Base-by-base conservation (phyloP, 1,140 invertebrate species). In the Magallana gigas region DNA sequence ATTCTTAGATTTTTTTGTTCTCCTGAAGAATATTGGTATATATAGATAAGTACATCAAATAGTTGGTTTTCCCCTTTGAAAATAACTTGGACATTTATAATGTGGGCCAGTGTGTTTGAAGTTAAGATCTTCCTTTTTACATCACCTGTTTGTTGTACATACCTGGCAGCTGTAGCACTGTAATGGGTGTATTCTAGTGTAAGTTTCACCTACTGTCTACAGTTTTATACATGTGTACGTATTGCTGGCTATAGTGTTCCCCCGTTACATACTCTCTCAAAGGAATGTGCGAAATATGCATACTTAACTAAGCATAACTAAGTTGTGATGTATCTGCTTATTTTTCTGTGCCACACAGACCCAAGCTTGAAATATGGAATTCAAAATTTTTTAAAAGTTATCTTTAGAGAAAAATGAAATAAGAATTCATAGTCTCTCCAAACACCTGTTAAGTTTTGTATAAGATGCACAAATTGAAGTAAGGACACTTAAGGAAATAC, bases 261-360 rank as follows among this genome's bases (percentile, higher is more conserved):
- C 68, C 29, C 68, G 36, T 76, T 76, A 29, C 68, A 76, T n/a
- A 76, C 68, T 11, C 68, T 76, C 11, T 29, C 23, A 29, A 11
- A 76, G 68, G 68, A 76, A 76, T 76, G 68, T 76, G 68, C 36
- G 36, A 48, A 76, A 76, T 76, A 76, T 76, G 68, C 68, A 76
- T 76, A 36, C 36, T 76, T 76, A 76, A 76, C 68, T 76, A 76
- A 29, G 60, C 60, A 62, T 62, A 12, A 62, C 14, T 18, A 64
- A n/a, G 18, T 64, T n/a, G 11, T 64, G 60, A 64, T 14, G 60
- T 16, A 16, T 64, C 3, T 64, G 16, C 16, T 4, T 5, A 16
- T 64, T 64, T 64, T 16, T 64, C 16, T 64, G 60, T 64, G 60
- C 60, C 18, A 16, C 60, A 64, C 60, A 14, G 36, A 48, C 36